Evolutionary conservation across 2,113 vertebrate genomes (phyloP).

Genomic region (Tragelaphus imberbis): DNA sequence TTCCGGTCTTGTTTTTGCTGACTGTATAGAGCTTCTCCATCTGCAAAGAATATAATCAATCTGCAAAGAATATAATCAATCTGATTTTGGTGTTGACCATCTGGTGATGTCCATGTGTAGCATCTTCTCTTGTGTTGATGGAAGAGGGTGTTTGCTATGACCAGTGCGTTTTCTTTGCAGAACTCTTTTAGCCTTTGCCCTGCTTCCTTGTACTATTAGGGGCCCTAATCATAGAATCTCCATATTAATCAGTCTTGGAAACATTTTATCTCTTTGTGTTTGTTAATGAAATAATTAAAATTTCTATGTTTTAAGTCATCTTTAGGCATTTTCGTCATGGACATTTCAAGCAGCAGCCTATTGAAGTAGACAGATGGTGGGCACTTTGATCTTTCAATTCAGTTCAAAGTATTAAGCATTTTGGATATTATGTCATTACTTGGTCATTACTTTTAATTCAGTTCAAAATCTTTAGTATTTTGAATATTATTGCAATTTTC

Average conservation of each 20-base stretch:
- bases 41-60: too few species aligned
- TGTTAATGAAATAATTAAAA: neutral
- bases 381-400: neutral
- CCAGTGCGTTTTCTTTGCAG: too few species aligned
- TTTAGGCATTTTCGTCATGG: neutral
- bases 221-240: neutral
- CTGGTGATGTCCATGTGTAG: too few species aligned
- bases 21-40: too few species aligned
- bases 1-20: too few species aligned
- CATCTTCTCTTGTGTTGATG: too few species aligned
- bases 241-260: neutral
- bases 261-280: neutral
- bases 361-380: neutral
- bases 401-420: neutral
- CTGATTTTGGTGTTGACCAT: too few species aligned
- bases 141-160: too few species aligned
- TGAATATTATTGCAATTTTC: neutral
- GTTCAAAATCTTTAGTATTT: neutral
- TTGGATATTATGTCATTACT: neutral
- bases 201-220: neutral
- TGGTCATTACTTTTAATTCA: neutral
- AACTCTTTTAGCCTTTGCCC: too few species aligned
- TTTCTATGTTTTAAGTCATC: neutral
- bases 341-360: neutral
- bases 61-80: too few species aligned